These are phyloP conservation scores for Coptotermes formosanus DNA, from an alignment of 1,140 invertebrate genomes.

Conservation along the genomic window DNA sequence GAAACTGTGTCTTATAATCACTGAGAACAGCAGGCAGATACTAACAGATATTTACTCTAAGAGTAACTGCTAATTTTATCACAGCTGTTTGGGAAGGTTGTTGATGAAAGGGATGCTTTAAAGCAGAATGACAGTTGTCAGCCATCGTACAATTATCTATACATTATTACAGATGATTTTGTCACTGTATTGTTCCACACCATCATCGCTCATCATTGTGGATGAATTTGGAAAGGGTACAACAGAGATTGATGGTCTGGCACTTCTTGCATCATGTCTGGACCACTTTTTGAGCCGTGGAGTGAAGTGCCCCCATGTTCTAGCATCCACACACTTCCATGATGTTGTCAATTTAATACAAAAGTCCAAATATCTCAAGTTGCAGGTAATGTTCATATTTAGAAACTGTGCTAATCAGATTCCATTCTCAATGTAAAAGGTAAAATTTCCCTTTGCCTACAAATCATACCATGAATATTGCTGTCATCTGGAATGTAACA, in stretches of 20 bases:
- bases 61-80: too few relatives aligned
- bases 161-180: constrained; percentile 61
- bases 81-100: too few relatives aligned
- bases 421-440: background rate
- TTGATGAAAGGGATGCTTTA: too few relatives aligned
- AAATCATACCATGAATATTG: background rate
- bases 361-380: constrained; percentile 48
- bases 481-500: too few relatives aligned
- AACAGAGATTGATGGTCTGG: constrained; percentile 68
- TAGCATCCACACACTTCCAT: constrained; percentile 77
- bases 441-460: background rate
- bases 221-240: constrained; percentile 94
- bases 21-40: too few relatives aligned
- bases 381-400: constrained; percentile 48
- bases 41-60: too few relatives aligned
- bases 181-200: constrained; percentile 62
- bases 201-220: constrained; percentile 72
- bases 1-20: too few relatives aligned
- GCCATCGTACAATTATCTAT: too few relatives aligned
- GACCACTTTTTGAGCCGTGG: constrained; percentile 60
- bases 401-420: background rate
- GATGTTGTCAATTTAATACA: constrained; percentile 58
- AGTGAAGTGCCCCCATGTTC: constrained; percentile 65
- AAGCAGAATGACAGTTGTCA: too few relatives aligned
- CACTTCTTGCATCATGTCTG: constrained; percentile 65